A percentile compares a stretch with the other conserved stretches of the same genome.
phyloP scores from a whole-genome alignment of 2,888 invertebrate species.

The Clitarchus hookeri region DNA sequence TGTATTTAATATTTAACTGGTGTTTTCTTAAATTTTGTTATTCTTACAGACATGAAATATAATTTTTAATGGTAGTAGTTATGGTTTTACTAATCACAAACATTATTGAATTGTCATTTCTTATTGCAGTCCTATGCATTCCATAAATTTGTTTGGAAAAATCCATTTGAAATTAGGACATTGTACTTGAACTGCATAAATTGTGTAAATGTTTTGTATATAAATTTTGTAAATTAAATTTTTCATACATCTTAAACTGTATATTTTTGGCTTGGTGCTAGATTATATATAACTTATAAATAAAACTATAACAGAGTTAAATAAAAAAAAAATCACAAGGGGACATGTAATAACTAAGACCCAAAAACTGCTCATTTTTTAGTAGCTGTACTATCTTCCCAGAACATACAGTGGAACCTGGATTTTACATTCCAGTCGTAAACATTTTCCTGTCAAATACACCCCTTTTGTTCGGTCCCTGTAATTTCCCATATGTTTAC shows the following conservation, averaged over 20 bases:
- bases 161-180: not conserved
- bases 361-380: too few species aligned
- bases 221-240: constrained; percentile 14
- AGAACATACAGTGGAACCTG: too few species aligned
- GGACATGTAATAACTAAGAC: too few species aligned
- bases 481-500: too few species aligned
- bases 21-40: not conserved
- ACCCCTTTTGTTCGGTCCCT: too few species aligned
- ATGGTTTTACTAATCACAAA: not conserved
- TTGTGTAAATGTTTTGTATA: constrained; percentile 8
- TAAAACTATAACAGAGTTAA: too few species aligned
- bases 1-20: not conserved
- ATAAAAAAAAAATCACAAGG: too few species aligned
- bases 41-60: not conserved
- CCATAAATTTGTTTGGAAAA: not conserved
- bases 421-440: too few species aligned
- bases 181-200: not conserved
- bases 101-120: not conserved
- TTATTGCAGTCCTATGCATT: not conserved
- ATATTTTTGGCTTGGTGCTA: not conserved
- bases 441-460: too few species aligned
- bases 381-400: too few species aligned
- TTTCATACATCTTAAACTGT: not conserved
- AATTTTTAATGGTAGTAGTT: not conserved
- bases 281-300: too few species aligned